A percentile compares a stretch with the other conserved stretches of the same genome.
These are phyloP conservation scores for Myotis davidii DNA, from an alignment of 2,113 vertebrate species.

Conservation along the genomic window DNA sequence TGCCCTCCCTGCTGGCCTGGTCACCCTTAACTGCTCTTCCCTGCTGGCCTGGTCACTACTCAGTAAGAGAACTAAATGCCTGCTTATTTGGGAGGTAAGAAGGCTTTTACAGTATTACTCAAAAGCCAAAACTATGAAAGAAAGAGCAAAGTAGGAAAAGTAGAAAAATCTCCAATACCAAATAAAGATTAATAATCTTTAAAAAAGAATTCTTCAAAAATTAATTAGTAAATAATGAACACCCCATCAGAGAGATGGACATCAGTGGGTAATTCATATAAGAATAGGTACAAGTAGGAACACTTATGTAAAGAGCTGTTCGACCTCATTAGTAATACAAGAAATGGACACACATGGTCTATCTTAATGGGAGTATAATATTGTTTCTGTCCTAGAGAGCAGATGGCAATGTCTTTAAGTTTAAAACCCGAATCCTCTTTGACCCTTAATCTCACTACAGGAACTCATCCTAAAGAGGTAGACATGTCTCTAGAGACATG, in stretches of 20 bases:
- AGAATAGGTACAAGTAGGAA: not conserved
- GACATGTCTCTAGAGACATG: not conserved
- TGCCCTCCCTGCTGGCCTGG: too few relatives aligned
- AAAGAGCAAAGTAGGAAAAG: conserved; percentile 6
- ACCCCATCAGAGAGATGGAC: not conserved
- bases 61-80: not conserved
- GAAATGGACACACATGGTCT: not conserved
- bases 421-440: not conserved
- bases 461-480: conserved; percentile 4
- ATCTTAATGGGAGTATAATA: not conserved
- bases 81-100: not conserved
- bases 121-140: conserved; percentile 12
- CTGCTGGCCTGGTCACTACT: not conserved
- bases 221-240: not conserved
- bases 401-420: not conserved
- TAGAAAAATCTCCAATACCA: not conserved
- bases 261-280: not conserved
- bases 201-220: not conserved
- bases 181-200: not conserved
- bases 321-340: not conserved
- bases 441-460: not conserved
- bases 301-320: not conserved
- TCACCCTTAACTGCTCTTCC: too few relatives aligned
- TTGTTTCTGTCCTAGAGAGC: not conserved
- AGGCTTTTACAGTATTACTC: not conserved